These are phyloP conservation scores for Lomographa bimaculata DNA, from an alignment of 2,888 invertebrate genomes.

Conservation along the genomic window DNA sequence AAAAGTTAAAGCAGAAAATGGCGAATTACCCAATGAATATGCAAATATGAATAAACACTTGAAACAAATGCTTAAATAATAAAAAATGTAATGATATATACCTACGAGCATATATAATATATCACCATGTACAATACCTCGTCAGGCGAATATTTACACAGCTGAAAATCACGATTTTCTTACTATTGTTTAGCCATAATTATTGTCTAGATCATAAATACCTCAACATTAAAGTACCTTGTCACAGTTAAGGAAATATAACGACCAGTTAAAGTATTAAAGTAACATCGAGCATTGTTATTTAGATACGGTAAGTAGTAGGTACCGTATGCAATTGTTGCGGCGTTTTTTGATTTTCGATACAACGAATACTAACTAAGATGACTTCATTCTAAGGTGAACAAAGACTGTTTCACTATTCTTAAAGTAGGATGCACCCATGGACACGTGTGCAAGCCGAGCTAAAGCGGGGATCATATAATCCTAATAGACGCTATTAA, in stretches of 20 bases:
- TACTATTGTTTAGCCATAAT: conserved; percentile 15
- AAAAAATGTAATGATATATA: too few relatives aligned
- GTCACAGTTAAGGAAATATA: conserved; percentile 18
- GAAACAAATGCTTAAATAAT: conserved; percentile 2
- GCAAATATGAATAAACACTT: conserved; percentile 1
- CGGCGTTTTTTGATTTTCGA: too few relatives aligned
- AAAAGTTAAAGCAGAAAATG: too few relatives aligned
- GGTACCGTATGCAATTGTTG: too few relatives aligned
- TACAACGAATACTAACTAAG: too few relatives aligned
- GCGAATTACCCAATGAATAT: conserved; percentile 6
- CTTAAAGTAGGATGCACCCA: too few relatives aligned
- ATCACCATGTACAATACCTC: conserved; percentile 22
- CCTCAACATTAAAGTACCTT: conserved; percentile 9
- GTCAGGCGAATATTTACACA: conserved; percentile 19
- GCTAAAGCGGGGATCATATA: too few relatives aligned
- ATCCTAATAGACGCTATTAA: too few relatives aligned
- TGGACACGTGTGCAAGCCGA: too few relatives aligned
- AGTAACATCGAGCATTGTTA: conserved; percentile 9
- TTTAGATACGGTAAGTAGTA: conserved; percentile 9
- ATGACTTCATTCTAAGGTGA: too few relatives aligned
- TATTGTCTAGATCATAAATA: conserved; percentile 12
- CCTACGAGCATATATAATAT: too few relatives aligned
- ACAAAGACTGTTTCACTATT: too few relatives aligned
- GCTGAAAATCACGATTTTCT: conserved; percentile 21
- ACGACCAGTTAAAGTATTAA: background rate